Evolutionary conservation across 2,888 invertebrate genomes (phyloP).

Genomic region (Protophormia terraenovae): DNA sequence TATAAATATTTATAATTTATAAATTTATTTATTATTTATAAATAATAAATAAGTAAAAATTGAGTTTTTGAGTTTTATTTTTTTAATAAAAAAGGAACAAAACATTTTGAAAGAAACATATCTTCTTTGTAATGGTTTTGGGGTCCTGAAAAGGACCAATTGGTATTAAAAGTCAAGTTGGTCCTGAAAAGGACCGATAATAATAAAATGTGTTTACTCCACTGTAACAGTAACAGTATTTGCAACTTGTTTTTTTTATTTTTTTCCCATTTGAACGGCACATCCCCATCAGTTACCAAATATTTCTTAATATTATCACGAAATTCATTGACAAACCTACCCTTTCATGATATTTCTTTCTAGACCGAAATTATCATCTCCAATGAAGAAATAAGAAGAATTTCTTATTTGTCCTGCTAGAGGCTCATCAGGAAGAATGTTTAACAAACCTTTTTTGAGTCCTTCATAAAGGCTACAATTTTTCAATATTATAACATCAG

Average conservation of each 20-base stretch:
- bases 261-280: background rate
- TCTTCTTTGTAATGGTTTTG: too few relatives aligned
- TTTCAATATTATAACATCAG: background rate
- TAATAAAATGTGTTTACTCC: too few relatives aligned
- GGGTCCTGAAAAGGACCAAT: too few relatives aligned
- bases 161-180: too few relatives aligned
- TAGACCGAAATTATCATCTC: conserved; percentile 34
- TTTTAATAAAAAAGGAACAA: too few relatives aligned
- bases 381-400: conserved; percentile 27
- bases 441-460: background rate
- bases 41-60: too few relatives aligned
- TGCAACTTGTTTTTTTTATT: conserved; percentile 7
- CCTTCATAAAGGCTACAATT: background rate
- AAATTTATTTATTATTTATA: too few relatives aligned
- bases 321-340: background rate
- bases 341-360: conserved; percentile 10
- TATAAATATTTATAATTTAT: too few relatives aligned
- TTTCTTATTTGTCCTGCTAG: background rate
- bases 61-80: too few relatives aligned
- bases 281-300: background rate
- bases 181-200: background rate
- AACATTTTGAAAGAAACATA: too few relatives aligned
- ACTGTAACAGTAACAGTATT: background rate
- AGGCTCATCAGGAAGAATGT: conserved; percentile 6
- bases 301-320: background rate